Evolutionary conservation across 2,797 vertebrate species (phyloP).

Genomic region (Sebastes steindachneri): DNA sequence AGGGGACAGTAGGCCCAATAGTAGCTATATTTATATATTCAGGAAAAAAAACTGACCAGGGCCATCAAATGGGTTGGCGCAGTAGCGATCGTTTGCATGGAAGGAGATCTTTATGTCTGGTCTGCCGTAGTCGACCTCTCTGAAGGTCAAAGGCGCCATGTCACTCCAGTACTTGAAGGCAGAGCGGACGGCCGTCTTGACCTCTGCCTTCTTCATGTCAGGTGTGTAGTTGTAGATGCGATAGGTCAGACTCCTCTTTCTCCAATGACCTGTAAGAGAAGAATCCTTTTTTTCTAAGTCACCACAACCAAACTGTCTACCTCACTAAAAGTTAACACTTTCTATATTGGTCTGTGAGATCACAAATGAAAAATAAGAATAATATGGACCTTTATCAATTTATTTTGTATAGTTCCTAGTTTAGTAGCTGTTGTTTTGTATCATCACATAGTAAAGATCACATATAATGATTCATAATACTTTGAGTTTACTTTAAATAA

Average conservation of each 20-base stretch:
- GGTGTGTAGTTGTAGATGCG: slow-evolving; percentile 87
- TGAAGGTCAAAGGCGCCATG: slow-evolving; percentile 85
- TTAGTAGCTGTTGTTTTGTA: background rate
- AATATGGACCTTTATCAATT: background rate
- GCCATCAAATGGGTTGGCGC: slow-evolving; percentile 87
- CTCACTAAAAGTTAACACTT: no score
- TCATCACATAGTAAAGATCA: background rate
- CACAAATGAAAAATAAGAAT: background rate
- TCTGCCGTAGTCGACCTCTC: slow-evolving; percentile 81
- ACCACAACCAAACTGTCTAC: background rate
- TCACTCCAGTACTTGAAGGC: slow-evolving; percentile 91
- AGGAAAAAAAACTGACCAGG: slow-evolving; percentile 77
- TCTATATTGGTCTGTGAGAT: no score
- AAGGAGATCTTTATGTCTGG: slow-evolving; percentile 90
- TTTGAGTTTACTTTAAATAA: background rate
- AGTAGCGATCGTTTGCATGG: slow-evolving; percentile 80
- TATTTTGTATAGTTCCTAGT: background rate
- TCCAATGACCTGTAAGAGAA: slow-evolving; percentile 84
- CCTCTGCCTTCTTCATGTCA: slow-evolving; percentile 76
- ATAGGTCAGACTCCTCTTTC: slow-evolving; percentile 87
- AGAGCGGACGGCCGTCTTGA: slow-evolving; percentile 78
- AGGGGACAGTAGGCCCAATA: background rate
- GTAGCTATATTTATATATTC: background rate
- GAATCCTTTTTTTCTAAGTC: background rate
- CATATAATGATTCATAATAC: background rate